Evolutionary conservation across 2,888 invertebrate genomes (phyloP), one percentile per base, ranked within the genome.

Genomic region (Adelphocoris suturalis): DNA sequence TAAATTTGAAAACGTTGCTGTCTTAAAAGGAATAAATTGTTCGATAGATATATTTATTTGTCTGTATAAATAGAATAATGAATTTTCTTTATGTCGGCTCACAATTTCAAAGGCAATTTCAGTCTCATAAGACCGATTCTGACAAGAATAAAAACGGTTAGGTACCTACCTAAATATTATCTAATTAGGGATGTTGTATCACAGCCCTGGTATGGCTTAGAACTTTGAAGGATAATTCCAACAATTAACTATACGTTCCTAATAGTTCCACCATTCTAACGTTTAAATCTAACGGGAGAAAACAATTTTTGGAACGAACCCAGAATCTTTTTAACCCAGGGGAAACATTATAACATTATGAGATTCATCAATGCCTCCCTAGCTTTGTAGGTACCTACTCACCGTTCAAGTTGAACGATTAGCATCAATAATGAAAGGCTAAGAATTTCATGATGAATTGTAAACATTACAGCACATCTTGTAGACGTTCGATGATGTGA

Each of bases 171-270:
- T 37, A 37, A 37, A 82, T 52, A 28, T 48, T 82, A 48, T 82
- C 47, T 82, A 52, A 82, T 9, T 75, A 78, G 88, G 78, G 88
- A 88, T 80, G 61, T 80, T 52, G 23, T 48, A 88, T 88, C 88
- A 88, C 88, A 88, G 88, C 88, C 88, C 55, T 48, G 46, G 47
- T 78, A 88, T 88, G 88, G 88, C 88, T 55, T 55, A 88, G 61
- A 88, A 78, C 68, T 86, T 75, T 75, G 11, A 27, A 28, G 37
- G 27, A 19, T 37, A 88, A n/a, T 19, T 46, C 78, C 57, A 52
- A 78, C 52, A 48, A 88, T 78, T 23, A 61, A 86, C 37, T 68
- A 37, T 37, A 48, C 16, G 84, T 85, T 57, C 57, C 28, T 57
- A 85, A 61, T 85, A 85, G 55, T 37, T 85, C 37, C 23, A 82